Base-by-base conservation (phyloP, 2,113 vertebrate species). In the Pogona vitticeps region DNA sequence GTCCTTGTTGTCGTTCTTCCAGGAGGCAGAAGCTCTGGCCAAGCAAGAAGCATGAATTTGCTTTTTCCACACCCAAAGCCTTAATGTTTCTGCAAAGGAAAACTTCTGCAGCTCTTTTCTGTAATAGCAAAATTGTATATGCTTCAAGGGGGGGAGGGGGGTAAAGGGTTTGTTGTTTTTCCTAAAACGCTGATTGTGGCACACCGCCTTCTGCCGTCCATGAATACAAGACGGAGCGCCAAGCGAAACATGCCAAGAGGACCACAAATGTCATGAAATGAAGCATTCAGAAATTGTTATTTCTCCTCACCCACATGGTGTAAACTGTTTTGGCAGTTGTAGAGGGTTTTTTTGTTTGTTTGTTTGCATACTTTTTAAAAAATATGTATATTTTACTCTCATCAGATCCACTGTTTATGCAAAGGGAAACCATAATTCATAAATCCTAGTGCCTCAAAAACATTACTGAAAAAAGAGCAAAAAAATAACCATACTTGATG, bases 1-100 rank as follows among this genome's bases (percentile, higher is more conserved):
- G n/a, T n/a, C n/a, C 76, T 90, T 85, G 76, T 78, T 83, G 91
- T 42, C 93, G 28, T 90, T 93, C 10, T 96, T 96, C 71, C 94
- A 97, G 97, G 97, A 97, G 94, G 97, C 97, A 28, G 96, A 97
- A 95, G 96, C 96, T 1, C 94, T 96, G 92, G 96, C 95, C 61
- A 96, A 96, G 86, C 94, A 96, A 92, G 95, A 97, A 93, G 95
- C 90, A 0, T 97, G 95, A 97, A 91, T 23, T 89, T 31, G 1
- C 38, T 18, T 6, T 23, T 59, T 46, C 40, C 58, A 9, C 26
- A 23, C 59, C 59, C 36, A 82, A 76, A 91, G 91, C 88, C 93
- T 94, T 95, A 94, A 92, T 67, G 40, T 63, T 94, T 92, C 85
- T 93, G 86, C 92, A 94, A 94, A 95, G 92, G 90, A 93, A 97